Base-by-base conservation (phyloP, 2,888 invertebrate species). In the Agriopis marginaria region DNA sequence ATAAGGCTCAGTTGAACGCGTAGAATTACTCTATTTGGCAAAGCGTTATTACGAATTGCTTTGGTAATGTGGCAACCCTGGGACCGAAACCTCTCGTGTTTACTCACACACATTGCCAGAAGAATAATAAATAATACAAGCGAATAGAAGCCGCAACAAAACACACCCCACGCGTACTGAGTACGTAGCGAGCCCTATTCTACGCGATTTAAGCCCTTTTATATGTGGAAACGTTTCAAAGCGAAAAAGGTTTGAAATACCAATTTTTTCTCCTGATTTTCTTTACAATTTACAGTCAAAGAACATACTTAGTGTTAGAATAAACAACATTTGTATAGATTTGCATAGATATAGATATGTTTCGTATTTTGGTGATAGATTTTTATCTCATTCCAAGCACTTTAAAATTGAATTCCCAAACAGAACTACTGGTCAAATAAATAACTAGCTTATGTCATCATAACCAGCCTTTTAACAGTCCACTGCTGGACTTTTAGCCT, bases 21-120 rank as follows among this genome's bases (percentile, higher is more conserved):
- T 68, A 53, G 72, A 70, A 72, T 73, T 73, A 72, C 73, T 75
- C 71, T 69, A 72, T 73, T 73, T 70, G 58, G 67, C 70, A 67
- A 68, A 68, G 65, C 73, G 70, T 66, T 75, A 73, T 72, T 72
- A 72, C 61, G 68, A 70, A 71, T 70, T 68, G 72, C 66, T 54
- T 65, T 47, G 70, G 71, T 73, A 71, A 73, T 73, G 75, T 73
- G 66, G 68, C 62, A 49, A 40, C 64, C 68, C 63, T 17, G 60
- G 49, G 59, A 39, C 68, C 47, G 9, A 17, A 40, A 7, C 60
- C 50, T 68, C 47, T 68, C 60, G 14, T 62, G 65, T 66, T 62
- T 65, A 59, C 65, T 44, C 55, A 23, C 47, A 58, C 61, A 55
- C 59, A 54, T 40, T 39, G 49, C 60, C 60, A 39, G 47, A n/a